Evolutionary conservation across 2,888 invertebrate genomes (phyloP).

Genomic region (Physocephala rufipes): DNA sequence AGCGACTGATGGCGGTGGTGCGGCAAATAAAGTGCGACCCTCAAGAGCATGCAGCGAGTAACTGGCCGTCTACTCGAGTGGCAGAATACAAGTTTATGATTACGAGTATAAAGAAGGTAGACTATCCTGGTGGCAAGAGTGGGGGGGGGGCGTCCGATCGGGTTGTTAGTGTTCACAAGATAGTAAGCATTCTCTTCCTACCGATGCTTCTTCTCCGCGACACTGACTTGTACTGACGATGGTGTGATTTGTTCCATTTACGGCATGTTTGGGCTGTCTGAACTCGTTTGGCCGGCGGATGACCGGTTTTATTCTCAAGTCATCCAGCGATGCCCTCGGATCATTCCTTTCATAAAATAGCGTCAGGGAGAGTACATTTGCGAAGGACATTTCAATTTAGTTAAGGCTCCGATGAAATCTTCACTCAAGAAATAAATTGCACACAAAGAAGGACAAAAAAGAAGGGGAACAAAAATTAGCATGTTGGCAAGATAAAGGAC

Average conservation of each 20-base stretch:
- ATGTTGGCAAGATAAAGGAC: constrained; percentile 28
- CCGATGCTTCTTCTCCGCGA: background rate
- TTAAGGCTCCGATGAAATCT: constrained; percentile 30
- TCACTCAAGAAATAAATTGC: constrained; percentile 29
- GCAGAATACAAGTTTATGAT: too few species aligned
- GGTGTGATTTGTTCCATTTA: background rate
- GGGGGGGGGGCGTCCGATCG: constrained; percentile 4
- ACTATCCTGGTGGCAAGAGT: background rate
- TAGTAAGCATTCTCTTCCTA: too few species aligned
- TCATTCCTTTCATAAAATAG: constrained; percentile 10
- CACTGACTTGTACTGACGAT: background rate
- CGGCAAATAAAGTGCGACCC: constrained; percentile 22
- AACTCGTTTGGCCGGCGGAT: background rate
- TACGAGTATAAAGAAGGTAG: too few species aligned
- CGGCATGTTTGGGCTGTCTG: too few species aligned
- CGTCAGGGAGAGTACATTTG: background rate
- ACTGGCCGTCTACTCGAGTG: background rate
- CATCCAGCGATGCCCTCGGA: constrained; percentile 12
- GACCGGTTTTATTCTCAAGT: background rate
- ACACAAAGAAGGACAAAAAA: constrained; percentile 13
- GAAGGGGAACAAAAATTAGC: constrained; percentile 28
- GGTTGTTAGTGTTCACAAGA: too few species aligned
- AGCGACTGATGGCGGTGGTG: constrained; percentile 27
- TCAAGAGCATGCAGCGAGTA: constrained; percentile 14
- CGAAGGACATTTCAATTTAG: constrained; percentile 31